Evolutionary conservation across 1,140 invertebrate genomes (phyloP).

Genomic region (Pectinophora gossypiella): DNA sequence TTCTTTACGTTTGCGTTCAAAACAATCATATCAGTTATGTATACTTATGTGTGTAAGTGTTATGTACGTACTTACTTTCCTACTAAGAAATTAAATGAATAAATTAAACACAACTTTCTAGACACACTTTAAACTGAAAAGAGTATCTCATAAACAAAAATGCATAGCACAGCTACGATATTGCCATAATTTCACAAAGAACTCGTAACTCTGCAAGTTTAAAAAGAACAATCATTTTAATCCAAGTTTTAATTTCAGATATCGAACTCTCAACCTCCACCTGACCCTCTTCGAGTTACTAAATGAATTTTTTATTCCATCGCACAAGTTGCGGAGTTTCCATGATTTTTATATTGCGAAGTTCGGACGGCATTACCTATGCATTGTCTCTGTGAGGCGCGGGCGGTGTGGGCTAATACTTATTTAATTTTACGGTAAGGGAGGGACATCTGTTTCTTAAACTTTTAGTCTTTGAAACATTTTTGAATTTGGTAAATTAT

Average conservation of each 20-base stretch:
- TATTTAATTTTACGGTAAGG: slow-evolving; percentile 58
- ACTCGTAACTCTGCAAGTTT: neutral
- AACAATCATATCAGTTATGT: too few relatives aligned
- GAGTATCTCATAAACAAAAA: too few relatives aligned
- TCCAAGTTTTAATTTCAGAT: neutral
- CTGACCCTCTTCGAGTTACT: slow-evolving; percentile 42
- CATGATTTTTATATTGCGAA: slow-evolving; percentile 67
- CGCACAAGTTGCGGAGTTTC: slow-evolving; percentile 41
- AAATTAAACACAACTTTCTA: too few relatives aligned
- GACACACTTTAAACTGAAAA: too few relatives aligned
- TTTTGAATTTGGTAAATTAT: neutral
- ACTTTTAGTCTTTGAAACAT: slow-evolving; percentile 1
- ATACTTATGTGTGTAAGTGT: too few relatives aligned
- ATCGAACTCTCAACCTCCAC: slow-evolving; percentile 18
- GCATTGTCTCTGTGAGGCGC: slow-evolving; percentile 36
- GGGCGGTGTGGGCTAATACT: slow-evolving; percentile 15
- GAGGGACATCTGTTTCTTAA: slow-evolving; percentile 21
- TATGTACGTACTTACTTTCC: too few relatives aligned
- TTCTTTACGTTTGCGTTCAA: too few relatives aligned
- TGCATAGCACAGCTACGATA: too few relatives aligned
- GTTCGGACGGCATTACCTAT: slow-evolving; percentile 51
- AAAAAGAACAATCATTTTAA: neutral
- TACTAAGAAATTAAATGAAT: too few relatives aligned
- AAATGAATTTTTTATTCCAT: slow-evolving; percentile 63
- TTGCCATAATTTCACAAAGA: too few relatives aligned